Evolutionary conservation across 2,888 invertebrate genomes (phyloP), one percentile per base, ranked within the genome.

Genomic region (Salpingus planirostris): DNA sequence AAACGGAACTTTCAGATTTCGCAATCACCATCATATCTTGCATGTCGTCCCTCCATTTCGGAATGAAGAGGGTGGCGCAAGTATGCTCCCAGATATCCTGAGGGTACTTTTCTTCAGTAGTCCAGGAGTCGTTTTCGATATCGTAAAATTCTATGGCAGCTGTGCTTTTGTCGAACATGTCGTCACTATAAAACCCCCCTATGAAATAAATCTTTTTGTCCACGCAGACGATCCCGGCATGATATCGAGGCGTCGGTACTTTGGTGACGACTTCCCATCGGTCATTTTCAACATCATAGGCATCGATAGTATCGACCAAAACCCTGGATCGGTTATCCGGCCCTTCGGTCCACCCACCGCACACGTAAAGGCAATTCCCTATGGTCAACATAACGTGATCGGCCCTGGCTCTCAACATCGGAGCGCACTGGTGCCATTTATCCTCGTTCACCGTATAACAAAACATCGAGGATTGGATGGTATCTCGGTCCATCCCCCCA

Each of bases 71-170:
- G 14, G 74, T 70, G 26, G 74, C 77, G 52, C 78, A 76, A 1
- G 73, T 71, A 47, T 80, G 80, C 52, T 81, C 81, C 81, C 81
- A 82, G 35, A 79, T 71, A 49, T 79, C 76, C 47, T 76, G 74
- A 0, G 78, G 75, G 53, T 77, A 74, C 39, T 74, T 70, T 44
- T 73, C 71, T n/a, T 71, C 71, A 6, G 70, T 70, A 3, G 69
- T 69, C 80, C 81, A 81, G 8, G 63, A 57, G 41, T 71, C 68
- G 1, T 63, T 71, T 15, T 70, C 70, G 42, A 80, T 60, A 56
- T 81, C 74, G 52, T 76, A 80, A 41, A 72, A 74, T 54, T 80
- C 80, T 7, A 81, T 74, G 25, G 73, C 70, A 2, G 74, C 73
- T 33, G 79, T 77, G 38, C 77, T 76, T 31, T 74, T 69, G 53